Conservation (phyloP, 1,140 invertebrate genomes). For the Eubasilissa regina region DNA sequence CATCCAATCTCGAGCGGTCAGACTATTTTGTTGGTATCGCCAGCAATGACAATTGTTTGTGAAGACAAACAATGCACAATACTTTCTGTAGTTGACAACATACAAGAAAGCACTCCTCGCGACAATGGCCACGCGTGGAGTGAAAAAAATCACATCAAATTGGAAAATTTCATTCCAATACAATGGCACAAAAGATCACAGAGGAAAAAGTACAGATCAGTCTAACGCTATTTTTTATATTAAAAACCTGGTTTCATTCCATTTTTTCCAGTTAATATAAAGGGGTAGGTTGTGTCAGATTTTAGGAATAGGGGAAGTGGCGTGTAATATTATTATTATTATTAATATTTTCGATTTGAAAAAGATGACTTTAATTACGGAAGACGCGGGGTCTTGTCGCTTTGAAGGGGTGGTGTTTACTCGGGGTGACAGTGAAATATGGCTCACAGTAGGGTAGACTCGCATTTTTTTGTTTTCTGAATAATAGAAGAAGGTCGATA, state of each 20-base stretch:
- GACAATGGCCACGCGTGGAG: constrained; percentile 15
- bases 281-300: constrained; percentile 57
- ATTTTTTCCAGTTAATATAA: constrained; percentile 41
- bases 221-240: constrained; percentile 38
- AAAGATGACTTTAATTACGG: constrained; percentile 17
- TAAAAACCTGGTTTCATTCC: constrained; percentile 21
- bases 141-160: constrained; percentile 49
- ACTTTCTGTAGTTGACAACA: no score
- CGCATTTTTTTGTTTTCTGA: no score
- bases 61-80: no score
- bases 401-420: no score
- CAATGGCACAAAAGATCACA: constrained; percentile 34
- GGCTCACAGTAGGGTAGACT: no score
- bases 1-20: no score
- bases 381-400: constrained; percentile 15
- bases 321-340: constrained; percentile 33
- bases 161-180: constrained; percentile 56
- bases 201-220: constrained; percentile 1
- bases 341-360: constrained; percentile 29
- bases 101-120: not conserved
- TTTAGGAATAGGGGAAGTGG: constrained; percentile 6
- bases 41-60: no score
- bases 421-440: no score
- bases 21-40: no score
- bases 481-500: no score